Evolutionary conservation across 2,113 vertebrate genomes (phyloP).

Genomic region (Peucedramus taeniatus): DNA sequence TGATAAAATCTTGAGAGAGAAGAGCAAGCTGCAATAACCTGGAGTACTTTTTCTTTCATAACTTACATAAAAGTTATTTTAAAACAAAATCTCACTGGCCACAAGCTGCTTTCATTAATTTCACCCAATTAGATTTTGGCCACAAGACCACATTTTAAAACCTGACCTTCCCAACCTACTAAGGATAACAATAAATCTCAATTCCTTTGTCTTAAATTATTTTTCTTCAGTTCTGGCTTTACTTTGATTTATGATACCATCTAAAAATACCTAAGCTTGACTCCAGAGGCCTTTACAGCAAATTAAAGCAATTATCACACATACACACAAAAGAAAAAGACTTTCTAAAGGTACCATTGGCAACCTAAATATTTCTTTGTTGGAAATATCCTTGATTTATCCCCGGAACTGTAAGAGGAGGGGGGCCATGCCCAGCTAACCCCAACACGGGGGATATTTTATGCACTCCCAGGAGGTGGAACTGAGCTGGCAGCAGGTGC

Average conservation of each 20-base stretch:
- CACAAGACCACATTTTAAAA: not conserved
- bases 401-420: not conserved
- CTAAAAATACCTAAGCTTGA: not conserved
- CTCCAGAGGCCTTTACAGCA: not conserved
- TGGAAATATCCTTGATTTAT: not conserved
- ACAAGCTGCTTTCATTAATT: constrained; percentile 22
- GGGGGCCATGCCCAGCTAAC: not conserved
- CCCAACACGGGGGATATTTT: not conserved
- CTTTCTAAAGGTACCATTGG: not conserved
- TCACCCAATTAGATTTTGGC: not conserved
- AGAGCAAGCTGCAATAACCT: not conserved
- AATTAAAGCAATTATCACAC: not conserved
- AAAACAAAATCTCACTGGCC: not conserved
- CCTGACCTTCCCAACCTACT: not conserved
- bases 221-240: not conserved
- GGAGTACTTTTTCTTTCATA: not conserved
- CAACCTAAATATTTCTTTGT: not conserved
- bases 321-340: not conserved
- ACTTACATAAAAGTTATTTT: not conserved
- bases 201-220: not conserved
- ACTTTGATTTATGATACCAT: not conserved
- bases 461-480: not conserved
- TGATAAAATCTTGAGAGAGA: not conserved
- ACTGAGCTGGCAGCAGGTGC: not conserved
- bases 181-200: not conserved